These are phyloP conservation scores for Bradypodion pumilum DNA, from an alignment of 2,797 vertebrate species.

Conservation along the genomic window DNA sequence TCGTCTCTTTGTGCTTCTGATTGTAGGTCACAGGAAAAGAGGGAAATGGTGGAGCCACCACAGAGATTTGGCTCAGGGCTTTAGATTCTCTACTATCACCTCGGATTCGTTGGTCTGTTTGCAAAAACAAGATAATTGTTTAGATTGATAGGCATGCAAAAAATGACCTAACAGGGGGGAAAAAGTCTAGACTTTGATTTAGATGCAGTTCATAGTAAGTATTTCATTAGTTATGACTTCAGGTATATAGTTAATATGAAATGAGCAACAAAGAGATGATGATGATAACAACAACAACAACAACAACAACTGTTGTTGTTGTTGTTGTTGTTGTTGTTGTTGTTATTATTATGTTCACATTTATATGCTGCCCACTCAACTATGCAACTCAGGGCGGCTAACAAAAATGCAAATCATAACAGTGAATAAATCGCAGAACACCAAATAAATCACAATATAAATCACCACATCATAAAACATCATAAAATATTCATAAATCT, in stretches of 20 bases:
- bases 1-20: constrained; percentile 84
- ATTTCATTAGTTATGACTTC: background rate
- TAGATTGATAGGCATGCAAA: background rate
- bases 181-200: background rate
- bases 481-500: no score
- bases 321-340: no score
- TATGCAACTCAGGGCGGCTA: no score
- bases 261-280: background rate
- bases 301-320: no score
- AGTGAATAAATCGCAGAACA: no score
- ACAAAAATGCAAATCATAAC: no score
- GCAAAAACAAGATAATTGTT: constrained; percentile 50
- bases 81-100: constrained; percentile 83
- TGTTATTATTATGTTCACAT: no score
- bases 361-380: no score
- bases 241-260: background rate
- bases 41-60: constrained; percentile 84
- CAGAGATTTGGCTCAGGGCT: constrained; percentile 78
- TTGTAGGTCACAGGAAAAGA: constrained; percentile 78
- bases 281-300: no score
- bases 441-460: no score
- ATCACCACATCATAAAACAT: no score
- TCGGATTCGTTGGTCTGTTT: constrained; percentile 85
- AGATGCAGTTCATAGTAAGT: background rate
- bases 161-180: background rate